Conservation (phyloP, 1,140 invertebrate species). For the Orussus abietinus region DNA sequence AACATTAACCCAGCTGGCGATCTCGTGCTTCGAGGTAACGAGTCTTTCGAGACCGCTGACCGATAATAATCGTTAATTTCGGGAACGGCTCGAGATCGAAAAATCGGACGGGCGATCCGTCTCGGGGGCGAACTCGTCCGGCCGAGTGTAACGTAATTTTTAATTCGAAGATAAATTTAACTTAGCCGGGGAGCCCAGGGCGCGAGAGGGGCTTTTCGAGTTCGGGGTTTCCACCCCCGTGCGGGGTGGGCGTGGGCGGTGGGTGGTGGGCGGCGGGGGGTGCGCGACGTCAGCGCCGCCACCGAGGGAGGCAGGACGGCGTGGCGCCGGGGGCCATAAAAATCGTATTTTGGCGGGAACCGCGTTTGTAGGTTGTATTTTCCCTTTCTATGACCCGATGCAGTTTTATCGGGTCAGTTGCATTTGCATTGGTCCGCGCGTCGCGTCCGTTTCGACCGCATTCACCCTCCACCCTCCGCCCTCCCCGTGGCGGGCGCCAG, state of each 20-base stretch:
- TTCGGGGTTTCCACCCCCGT: neutral
- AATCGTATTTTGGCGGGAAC: constrained; percentile 41
- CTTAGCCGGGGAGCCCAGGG: constrained; percentile 13
- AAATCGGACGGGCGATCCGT: no score
- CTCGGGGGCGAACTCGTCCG: no score
- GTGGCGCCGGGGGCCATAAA: constrained; percentile 31
- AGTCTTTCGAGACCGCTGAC: no score
- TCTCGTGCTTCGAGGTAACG: no score
- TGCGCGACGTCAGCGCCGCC: neutral
- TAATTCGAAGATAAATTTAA: constrained; percentile 1
- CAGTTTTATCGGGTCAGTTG: constrained; percentile 46
- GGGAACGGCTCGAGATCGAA: no score
- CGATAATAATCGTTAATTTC: no score
- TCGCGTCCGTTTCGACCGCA: neutral
- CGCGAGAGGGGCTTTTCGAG: constrained; percentile 1
- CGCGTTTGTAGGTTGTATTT: constrained; percentile 45
- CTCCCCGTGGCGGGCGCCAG: no score
- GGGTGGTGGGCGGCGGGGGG: neutral
- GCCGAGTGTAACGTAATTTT: neutral
- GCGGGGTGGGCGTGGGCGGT: neutral
- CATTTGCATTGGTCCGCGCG: constrained; percentile 37
- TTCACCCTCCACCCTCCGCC: neutral
- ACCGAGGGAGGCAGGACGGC: constrained; percentile 2
- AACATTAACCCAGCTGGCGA: no score
- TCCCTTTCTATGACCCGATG: constrained; percentile 51